phyloP scores from a whole-genome alignment of 2,888 invertebrate species.

The Apamea epomidion region DNA sequence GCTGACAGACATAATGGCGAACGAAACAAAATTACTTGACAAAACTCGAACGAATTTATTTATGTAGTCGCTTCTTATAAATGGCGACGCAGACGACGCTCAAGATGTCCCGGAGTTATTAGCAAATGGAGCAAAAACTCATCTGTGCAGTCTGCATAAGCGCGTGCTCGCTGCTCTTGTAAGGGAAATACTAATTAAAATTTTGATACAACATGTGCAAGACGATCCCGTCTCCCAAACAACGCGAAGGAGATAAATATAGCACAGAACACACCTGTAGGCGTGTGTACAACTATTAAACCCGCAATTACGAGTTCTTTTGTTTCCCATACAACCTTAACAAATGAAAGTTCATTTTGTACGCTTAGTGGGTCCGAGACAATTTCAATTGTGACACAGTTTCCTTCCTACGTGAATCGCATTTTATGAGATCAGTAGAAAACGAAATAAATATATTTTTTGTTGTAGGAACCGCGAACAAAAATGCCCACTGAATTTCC shows the following conservation, averaged over 20 bases:
- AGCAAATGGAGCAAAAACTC: conserved; percentile 67
- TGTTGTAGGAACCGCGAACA: conserved; percentile 39
- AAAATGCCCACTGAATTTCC: conserved; percentile 47
- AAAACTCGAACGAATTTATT: conserved; percentile 68
- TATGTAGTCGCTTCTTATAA: conserved; percentile 70
- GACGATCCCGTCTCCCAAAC: conserved; percentile 54
- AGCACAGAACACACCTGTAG: conserved; percentile 58
- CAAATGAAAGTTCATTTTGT: conserved; percentile 55
- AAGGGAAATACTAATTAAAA: conserved; percentile 69
- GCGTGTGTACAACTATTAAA: conserved; percentile 26
- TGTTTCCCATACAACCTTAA: conserved; percentile 53
- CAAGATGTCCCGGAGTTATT: conserved; percentile 70
- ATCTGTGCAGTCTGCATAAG: conserved; percentile 40
- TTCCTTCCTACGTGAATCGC: conserved; percentile 57
- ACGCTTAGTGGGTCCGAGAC: conserved; percentile 41
- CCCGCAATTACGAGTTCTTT: conserved; percentile 44
- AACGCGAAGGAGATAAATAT: conserved; percentile 43
- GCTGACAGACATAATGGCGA: conserved; percentile 58
- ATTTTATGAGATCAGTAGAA: conserved; percentile 45
- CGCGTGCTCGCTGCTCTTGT: conserved; percentile 68
- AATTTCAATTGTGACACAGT: conserved; percentile 60
- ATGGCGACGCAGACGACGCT: conserved; percentile 59
- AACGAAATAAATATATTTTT: conserved; percentile 38
- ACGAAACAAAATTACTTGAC: conserved; percentile 62
- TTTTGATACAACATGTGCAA: conserved; percentile 60